Base-by-base conservation (phyloP, 23 tunicate species). In the Oikopleura dioica region DNA sequence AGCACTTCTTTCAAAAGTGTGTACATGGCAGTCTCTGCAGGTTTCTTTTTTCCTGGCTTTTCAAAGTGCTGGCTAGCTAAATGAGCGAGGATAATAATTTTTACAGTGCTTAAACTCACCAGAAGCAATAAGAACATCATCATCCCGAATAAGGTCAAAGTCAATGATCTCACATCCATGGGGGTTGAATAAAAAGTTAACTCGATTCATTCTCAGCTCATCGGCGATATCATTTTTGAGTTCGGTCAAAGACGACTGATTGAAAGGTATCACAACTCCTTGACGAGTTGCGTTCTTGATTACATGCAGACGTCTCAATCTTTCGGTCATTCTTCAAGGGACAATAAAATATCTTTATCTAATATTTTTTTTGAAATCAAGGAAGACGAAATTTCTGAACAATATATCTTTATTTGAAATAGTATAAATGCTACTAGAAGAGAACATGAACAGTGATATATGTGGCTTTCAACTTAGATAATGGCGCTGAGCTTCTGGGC, bases 401-500 rank as follows among this genome's bases (percentile, higher is more conserved):
- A n/a, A n/a, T n/a, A n/a, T n/a, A n/a, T n/a, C n/a, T n/a, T n/a
- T n/a, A n/a, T n/a, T n/a, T n/a, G n/a, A n/a, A n/a, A n/a, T n/a
- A n/a, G n/a, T n/a, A n/a, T n/a, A n/a, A n/a, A n/a, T n/a, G n/a
- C n/a, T n/a, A n/a, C n/a, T n/a, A n/a, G n/a, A n/a, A n/a, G n/a
- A n/a, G n/a, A n/a, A n/a, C n/a, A n/a, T n/a, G n/a, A n/a, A n/a
- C n/a, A n/a, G n/a, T n/a, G n/a, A n/a, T n/a, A n/a, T n/a, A n/a
- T n/a, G n/a, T n/a, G n/a, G n/a, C n/a, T n/a, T n/a, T n/a, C n/a
- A n/a, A n/a, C n/a, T n/a, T n/a, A n/a, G n/a, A n/a, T n/a, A n/a
- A n/a, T n/a, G n/a, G n/a, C n/a, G n/a, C n/a, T n/a, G n/a, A 84
- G 50, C 38, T 84, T 84, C 63, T 81, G 84, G 2, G 84, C 84